Base-by-base conservation (phyloP, 1,140 invertebrate species). In the Drosophila hydei region DNA sequence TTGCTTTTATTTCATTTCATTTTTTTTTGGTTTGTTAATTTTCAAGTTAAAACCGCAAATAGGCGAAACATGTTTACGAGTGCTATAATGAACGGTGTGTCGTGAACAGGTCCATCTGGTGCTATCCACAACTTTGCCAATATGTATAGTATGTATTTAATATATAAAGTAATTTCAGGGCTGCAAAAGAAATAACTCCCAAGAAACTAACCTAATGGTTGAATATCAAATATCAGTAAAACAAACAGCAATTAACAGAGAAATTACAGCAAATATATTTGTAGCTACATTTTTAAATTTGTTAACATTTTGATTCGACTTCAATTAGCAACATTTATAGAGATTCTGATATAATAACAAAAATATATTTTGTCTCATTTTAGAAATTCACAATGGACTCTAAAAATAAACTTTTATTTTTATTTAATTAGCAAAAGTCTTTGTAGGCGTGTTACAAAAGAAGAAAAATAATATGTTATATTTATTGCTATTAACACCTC, bases 41-140 rank as follows among this genome's bases (percentile, higher is more conserved):
- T 75, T 45, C 51, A 62, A 69, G 59, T 14, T 30, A 38, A 74
- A 74, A 67, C 60, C 50, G 52, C 70, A 81, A 83, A 55, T 25
- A 63, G 55, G 58, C 60, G 52, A 83, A 81, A 83, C 79, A 74
- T 77, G 79, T 81, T 81, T 83, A 56, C 68, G 50, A 59, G 38
- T 64, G 30, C 52, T 61, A 64, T 78, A 70, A 60, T 61, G 51
- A 61, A 68, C 63, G 36, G 56, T 77, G 16, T 58, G 73, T 50
- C 43, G 33, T 56, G 51, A 64, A 56, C 61, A 70, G 67, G 42
- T 70, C 51, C 59, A 64, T 18, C 68, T 51, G 52, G 11, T 58
- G 33, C 48, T 65, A 58, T 64, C 19, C 40, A 27, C 55, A 64
- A 27, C 21, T 43, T 16, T 56, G 25, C 23, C 21, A 56, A 12